phyloP scores from a whole-genome alignment of 2,797 vertebrate species.

The Phoxinus dragarum region DNA sequence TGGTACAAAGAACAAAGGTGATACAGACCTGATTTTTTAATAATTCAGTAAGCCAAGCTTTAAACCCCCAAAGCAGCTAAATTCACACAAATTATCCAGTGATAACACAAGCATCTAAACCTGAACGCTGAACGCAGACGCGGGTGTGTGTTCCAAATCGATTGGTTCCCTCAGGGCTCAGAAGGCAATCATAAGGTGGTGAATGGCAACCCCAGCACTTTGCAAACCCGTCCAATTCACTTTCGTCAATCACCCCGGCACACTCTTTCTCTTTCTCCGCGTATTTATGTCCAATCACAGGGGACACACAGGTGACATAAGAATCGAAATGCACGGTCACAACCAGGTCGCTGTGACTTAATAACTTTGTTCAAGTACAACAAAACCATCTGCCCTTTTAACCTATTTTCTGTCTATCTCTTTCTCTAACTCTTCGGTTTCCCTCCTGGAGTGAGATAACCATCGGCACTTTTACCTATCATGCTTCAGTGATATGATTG shows the following conservation, averaged over 20 bases:
- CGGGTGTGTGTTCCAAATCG: slow-evolving; percentile 62
- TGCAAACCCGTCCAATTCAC: slow-evolving; percentile 69
- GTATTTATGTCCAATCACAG: slow-evolving; percentile 56
- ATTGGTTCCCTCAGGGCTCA: slow-evolving; percentile 66
- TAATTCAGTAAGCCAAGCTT: slow-evolving; percentile 21
- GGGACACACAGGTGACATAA: slow-evolving; percentile 10
- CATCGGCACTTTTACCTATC: not conserved
- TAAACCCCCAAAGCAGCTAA: slow-evolving; percentile 12
- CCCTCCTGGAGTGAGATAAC: not conserved
- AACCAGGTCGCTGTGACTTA: slow-evolving; percentile 16
- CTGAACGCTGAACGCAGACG: slow-evolving; percentile 17
- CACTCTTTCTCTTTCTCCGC: slow-evolving; percentile 8
- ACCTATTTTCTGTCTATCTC: slow-evolving; percentile 28
- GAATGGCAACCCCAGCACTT: slow-evolving; percentile 74
- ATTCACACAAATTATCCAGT: slow-evolving; percentile 15
- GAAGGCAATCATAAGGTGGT: slow-evolving; percentile 77
- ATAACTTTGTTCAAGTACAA: slow-evolving; percentile 19
- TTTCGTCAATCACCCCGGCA: slow-evolving; percentile 63
- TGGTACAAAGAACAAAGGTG: slow-evolving; percentile 45
- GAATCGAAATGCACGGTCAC: slow-evolving; percentile 49
- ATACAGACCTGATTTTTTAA: slow-evolving; percentile 29
- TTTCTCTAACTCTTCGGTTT: not conserved
- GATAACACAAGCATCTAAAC: slow-evolving; percentile 15
- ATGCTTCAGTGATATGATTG: not conserved
- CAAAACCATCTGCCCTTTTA: slow-evolving; percentile 34